Evolutionary conservation across 2,113 vertebrate genomes (phyloP).

Genomic region (Otolemur garnettii): DNA sequence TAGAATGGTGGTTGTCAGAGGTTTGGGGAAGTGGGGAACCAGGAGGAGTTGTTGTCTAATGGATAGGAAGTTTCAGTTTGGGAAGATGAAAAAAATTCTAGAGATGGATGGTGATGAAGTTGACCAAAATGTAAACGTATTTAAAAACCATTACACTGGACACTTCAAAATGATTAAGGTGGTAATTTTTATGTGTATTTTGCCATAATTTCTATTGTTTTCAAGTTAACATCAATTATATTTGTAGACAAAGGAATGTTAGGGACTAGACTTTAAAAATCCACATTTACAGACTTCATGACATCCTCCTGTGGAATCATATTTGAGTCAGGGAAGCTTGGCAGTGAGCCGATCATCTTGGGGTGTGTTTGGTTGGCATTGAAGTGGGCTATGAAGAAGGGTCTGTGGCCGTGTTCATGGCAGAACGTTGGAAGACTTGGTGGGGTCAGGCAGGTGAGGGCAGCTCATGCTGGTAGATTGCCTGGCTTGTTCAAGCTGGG

Average conservation of each 20-base stretch:
- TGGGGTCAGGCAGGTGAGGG: not conserved
- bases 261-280: not conserved
- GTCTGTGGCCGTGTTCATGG: fast-evolving
- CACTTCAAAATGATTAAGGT: not conserved
- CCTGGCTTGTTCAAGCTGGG: not conserved
- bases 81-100: not conserved
- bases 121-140: not conserved
- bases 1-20: not conserved
- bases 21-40: not conserved
- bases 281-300: not conserved
- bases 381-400: not conserved
- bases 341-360: not conserved
- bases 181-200: not conserved
- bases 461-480: not conserved
- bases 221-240: not conserved
- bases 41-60: not conserved
- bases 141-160: not conserved
- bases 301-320: not conserved
- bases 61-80: not conserved
- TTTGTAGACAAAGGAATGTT: not conserved
- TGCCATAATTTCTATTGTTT: not conserved
- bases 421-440: not conserved
- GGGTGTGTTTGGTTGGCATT: not conserved
- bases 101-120: not conserved
- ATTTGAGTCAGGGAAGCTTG: not conserved